Base-by-base conservation (phyloP, 1,140 invertebrate species). In the Hyles euphorbiae region DNA sequence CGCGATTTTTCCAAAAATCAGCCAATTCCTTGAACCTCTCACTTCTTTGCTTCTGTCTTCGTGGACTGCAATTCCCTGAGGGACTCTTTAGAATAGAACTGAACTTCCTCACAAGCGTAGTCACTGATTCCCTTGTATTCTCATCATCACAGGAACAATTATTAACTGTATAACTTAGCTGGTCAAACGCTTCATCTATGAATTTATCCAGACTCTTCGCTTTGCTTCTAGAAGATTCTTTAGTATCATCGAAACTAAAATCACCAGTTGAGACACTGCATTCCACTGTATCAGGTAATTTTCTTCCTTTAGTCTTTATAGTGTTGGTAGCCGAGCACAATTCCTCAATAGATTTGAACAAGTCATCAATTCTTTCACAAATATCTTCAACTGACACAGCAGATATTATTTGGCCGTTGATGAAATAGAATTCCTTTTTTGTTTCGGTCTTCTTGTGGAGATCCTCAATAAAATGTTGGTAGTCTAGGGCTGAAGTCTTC, bases 271-370 rank as follows among this genome's bases (percentile, higher is more conserved):
- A 81, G 32, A 87, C 80, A 53, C 82, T 87, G 59, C 84, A 86
- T 40, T 76, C 61, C 0, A 87, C 68, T 3, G 70, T 49, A 32
- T 84, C 74, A 55, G 78, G 78, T 9, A 81, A 4, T 7, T 51
- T 32, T n/a, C 56, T 72, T 12, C 64, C 56, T 10, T 61, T 72
- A 34, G 68, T 68, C 1, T 70, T 54, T 0, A 81, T 47, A 0
- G 83, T 83, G 50, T 74, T 80, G 0, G 79, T 74, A 0, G 69
- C 66, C 45, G 76, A 70, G 9, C 70, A 68, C 0, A 87, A 53
- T 34, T 78, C 74, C 10, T 84, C 83, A n/a, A 87, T 74, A 10
- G 84, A 86, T 65, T 76, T 81, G 53, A 87, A 87, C 0, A 86
- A 72, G 10, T 86, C 76, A 50, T 87, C 81, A 10, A 86, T 87